Evolutionary conservation across 1,140 invertebrate genomes (phyloP).

Genomic region (Nebria ingens): DNA sequence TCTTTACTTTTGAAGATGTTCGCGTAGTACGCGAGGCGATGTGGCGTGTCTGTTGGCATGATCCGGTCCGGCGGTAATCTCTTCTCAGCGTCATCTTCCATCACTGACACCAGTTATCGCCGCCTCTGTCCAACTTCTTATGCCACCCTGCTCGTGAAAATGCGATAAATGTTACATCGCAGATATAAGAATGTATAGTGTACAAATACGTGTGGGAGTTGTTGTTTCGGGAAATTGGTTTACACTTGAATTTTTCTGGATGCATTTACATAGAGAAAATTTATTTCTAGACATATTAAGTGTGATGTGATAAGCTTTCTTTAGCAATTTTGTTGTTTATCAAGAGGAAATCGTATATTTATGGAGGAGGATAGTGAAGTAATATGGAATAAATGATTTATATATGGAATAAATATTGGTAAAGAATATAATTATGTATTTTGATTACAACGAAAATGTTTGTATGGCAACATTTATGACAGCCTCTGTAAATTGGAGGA

Average conservation of each 20-base stretch:
- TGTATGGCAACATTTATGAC: no score
- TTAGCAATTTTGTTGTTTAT: no score
- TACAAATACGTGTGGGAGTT: neutral
- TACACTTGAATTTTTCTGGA: neutral
- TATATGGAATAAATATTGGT: no score
- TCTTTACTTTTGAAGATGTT: neutral
- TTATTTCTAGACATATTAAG: no score
- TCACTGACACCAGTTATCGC: neutral
- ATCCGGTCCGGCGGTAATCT: neutral
- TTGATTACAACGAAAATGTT: no score
- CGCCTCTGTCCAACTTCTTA: neutral
- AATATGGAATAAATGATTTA: no score
- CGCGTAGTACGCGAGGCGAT: neutral
- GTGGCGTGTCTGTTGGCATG: neutral
- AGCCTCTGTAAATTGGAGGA: no score
- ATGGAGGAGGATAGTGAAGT: no score
- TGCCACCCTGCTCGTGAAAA: neutral
- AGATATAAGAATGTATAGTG: slow-evolving; percentile 4
- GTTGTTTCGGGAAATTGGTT: neutral
- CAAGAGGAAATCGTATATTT: no score
- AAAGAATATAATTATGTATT: no score
- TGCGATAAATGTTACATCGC: slow-evolving; percentile 2
- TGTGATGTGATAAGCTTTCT: no score
- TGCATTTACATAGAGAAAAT: no score
- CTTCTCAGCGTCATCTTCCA: neutral